These are phyloP conservation scores for Resseliella maxima DNA, from an alignment of 2,888 invertebrate genomes.

Conservation along the genomic window DNA sequence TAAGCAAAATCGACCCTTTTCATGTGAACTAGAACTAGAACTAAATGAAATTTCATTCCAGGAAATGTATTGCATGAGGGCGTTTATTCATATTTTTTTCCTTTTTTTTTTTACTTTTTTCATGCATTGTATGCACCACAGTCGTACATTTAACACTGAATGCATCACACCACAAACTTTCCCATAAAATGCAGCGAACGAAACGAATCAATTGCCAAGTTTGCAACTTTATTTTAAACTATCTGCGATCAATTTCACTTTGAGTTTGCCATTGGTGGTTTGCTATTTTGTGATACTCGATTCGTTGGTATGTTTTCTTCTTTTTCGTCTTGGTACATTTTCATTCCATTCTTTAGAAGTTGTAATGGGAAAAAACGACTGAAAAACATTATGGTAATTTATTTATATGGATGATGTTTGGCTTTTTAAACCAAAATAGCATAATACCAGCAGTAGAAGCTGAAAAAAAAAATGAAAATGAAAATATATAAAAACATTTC, in stretches of 20 bases:
- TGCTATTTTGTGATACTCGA: no score
- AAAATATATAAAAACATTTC: background rate
- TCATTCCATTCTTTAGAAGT: background rate
- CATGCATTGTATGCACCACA: background rate
- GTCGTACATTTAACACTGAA: background rate
- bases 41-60: slow-evolving; percentile 16
- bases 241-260: slow-evolving; percentile 39
- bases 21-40: background rate
- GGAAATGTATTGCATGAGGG: background rate
- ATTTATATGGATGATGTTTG: background rate
- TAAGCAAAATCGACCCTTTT: background rate
- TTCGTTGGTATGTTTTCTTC: background rate
- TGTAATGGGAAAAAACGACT: background rate
- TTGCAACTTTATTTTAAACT: slow-evolving; percentile 32
- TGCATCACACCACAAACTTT: background rate
- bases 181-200: background rate
- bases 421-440: background rate
- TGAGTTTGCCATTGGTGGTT: background rate
- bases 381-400: slow-evolving; percentile 35
- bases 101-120: no score
- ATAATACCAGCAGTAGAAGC: background rate
- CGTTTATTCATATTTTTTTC: no score
- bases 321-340: background rate
- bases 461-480: background rate
- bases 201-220: slow-evolving; percentile 41